Evolutionary conservation across 2,113 vertebrate species (phyloP).

Genomic region (Oryzias woworae): DNA sequence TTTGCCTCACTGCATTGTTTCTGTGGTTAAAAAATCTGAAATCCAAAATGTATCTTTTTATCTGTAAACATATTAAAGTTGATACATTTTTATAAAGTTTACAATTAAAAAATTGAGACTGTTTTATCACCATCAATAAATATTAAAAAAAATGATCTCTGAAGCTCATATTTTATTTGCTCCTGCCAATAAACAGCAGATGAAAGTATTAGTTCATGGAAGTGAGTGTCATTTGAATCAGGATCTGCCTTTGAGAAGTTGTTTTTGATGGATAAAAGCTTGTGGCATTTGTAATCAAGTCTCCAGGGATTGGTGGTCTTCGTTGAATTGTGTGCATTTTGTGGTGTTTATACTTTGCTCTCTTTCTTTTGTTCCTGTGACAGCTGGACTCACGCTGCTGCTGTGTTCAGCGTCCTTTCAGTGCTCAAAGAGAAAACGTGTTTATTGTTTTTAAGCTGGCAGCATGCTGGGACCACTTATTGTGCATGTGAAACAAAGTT

Average conservation of each 20-base stretch:
- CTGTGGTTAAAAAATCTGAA: too few relatives aligned
- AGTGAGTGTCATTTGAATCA: slow-evolving; percentile 63
- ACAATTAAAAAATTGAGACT: too few relatives aligned
- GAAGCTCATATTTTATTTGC: slow-evolving; percentile 46
- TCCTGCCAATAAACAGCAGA: slow-evolving; percentile 37
- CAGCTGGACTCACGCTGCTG: slow-evolving; percentile 23
- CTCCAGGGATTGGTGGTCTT: slow-evolving; percentile 58
- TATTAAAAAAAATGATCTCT: slow-evolving; percentile 9
- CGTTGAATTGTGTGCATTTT: slow-evolving; percentile 45
- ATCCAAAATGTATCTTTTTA: too few relatives aligned
- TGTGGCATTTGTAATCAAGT: slow-evolving; percentile 55
- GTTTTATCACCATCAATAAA: slow-evolving; percentile 17
- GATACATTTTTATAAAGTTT: too few relatives aligned
- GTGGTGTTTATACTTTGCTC: slow-evolving; percentile 39
- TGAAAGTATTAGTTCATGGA: slow-evolving; percentile 59
- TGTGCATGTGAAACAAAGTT: slow-evolving; percentile 38
- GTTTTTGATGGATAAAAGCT: slow-evolving; percentile 61
- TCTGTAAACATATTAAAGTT: too few relatives aligned
- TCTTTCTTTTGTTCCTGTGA: slow-evolving; percentile 26
- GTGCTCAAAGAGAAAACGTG: neutral
- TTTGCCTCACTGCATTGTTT: too few relatives aligned
- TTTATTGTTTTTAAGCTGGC: slow-evolving; percentile 1
- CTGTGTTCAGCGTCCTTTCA: slow-evolving; percentile 4
- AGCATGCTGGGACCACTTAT: slow-evolving; percentile 41
- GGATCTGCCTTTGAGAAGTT: slow-evolving; percentile 60